A percentile compares a stretch with the other conserved stretches of the same genome.
Evolutionary conservation across 2,113 vertebrate genomes (phyloP).

Genomic region (Pycnonotus jocosus): DNA sequence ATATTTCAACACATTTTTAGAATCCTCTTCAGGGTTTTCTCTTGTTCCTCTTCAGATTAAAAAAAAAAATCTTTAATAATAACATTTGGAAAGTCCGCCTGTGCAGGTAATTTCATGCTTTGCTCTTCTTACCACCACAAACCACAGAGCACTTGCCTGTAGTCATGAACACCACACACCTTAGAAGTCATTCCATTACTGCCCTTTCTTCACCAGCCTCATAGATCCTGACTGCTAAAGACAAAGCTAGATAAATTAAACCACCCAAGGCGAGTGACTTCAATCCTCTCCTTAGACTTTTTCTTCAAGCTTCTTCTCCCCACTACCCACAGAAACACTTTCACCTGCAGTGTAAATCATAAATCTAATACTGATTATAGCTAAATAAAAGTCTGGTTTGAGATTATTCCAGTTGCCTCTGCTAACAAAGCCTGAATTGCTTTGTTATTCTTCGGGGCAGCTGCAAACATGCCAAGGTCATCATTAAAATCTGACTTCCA

Average conservation of each 20-base stretch:
- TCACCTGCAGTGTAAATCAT: not conserved
- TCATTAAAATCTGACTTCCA: not conserved
- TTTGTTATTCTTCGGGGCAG: not conserved
- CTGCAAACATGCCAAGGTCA: not conserved
- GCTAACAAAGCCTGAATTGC: not conserved
- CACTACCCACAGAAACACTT: not conserved
- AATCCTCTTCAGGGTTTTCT: not conserved
- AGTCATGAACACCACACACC: not conserved
- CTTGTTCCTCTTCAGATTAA: not conserved
- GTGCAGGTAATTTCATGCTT: not conserved
- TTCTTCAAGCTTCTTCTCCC: not conserved
- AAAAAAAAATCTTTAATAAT: not conserved
- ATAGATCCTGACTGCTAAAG: not conserved
- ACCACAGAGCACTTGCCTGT: not conserved
- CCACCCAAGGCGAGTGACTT: not conserved
- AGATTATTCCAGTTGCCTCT: not conserved
- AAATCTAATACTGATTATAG: not conserved
- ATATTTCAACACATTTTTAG: not conserved
- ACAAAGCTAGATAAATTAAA: not conserved
- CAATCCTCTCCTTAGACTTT: not conserved
- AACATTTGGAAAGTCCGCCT: not conserved
- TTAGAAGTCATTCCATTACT: not conserved
- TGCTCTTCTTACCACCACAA: not conserved
- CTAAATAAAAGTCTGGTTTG: not conserved
- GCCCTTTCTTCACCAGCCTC: not conserved